Percentiles rank a stretch among this genome's conserved stretches.
Conservation (phyloP, 2,113 vertebrate genomes). For the Amphiprion ocellaris region DNA sequence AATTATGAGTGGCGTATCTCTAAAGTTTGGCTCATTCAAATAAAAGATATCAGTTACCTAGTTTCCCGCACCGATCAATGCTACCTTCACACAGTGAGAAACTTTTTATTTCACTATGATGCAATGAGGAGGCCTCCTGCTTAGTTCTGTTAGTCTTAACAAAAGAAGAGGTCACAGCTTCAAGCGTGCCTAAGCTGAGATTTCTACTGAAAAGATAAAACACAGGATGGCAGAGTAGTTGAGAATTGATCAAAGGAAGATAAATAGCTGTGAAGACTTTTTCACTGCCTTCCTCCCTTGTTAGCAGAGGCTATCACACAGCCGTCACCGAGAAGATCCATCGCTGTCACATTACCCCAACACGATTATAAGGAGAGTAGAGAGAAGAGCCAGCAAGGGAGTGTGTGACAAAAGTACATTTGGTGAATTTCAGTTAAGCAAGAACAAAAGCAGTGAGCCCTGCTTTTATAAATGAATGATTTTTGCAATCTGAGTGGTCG, state of each 20-base stretch:
- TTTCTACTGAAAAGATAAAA: constrained; percentile 33
- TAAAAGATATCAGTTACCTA: neutral
- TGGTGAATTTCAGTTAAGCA: constrained; percentile 47
- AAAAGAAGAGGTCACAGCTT: constrained; percentile 34
- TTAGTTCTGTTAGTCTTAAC: constrained; percentile 25
- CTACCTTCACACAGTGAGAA: neutral
- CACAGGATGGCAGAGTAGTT: constrained; percentile 30
- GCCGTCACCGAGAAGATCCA: constrained; percentile 65
- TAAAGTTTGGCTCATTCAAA: constrained; percentile 21
- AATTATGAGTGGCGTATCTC: constrained; percentile 34
- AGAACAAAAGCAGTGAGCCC: constrained; percentile 58
- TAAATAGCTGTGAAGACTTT: constrained; percentile 64
- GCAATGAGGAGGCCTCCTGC: constrained; percentile 14
- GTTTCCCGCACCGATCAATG: neutral
- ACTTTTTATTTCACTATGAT: constrained; percentile 23
- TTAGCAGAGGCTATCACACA: constrained; percentile 74
- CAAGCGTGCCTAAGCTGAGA: constrained; percentile 31
- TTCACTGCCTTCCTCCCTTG: constrained; percentile 69
- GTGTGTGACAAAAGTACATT: constrained; percentile 65
- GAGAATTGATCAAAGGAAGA: constrained; percentile 70
- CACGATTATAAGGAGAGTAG: constrained; percentile 42
- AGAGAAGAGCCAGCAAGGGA: constrained; percentile 23
- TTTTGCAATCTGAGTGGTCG: constrained; percentile 75
- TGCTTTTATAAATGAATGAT: constrained; percentile 77
- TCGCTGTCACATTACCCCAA: constrained; percentile 67